phyloP scores from a whole-genome alignment of 1,140 invertebrate genomes.

The Eciton burchellii region DNA sequence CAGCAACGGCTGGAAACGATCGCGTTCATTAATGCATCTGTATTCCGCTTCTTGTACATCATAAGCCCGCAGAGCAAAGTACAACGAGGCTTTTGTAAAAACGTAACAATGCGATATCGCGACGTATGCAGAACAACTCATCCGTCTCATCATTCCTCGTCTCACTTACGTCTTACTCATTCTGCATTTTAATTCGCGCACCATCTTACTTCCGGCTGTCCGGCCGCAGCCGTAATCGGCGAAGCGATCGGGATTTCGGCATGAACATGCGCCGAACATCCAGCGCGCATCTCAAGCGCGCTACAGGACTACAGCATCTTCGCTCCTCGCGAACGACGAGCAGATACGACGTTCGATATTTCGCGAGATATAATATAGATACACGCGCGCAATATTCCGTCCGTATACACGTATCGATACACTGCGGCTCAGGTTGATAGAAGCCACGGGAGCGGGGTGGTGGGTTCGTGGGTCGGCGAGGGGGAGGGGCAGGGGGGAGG shows the following conservation, averaged over 20 bases:
- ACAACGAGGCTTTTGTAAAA: too few species aligned
- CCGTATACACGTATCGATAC: conserved; percentile 67
- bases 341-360: conserved; percentile 80
- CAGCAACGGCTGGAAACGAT: not conserved
- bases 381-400: conserved; percentile 66
- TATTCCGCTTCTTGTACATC: too few species aligned
- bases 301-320: conserved; percentile 64
- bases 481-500: not conserved
- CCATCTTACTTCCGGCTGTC: not conserved
- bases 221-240: not conserved
- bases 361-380: conserved; percentile 81
- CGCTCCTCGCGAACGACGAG: conserved; percentile 64
- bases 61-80: too few species aligned
- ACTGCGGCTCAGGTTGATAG: conserved; percentile 36
- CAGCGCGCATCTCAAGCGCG: conserved; percentile 27
- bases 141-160: too few species aligned
- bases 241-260: conserved; percentile 15
- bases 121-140: too few species aligned
- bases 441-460: too few species aligned
- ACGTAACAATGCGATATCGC: too few species aligned
- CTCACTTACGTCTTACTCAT: too few species aligned
- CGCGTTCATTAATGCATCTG: not conserved
- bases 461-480: too few species aligned
- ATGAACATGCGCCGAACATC: conserved; percentile 40
- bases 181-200: not conserved